Base-by-base conservation (phyloP, 2,888 invertebrate species). In the Drosophila kuntzei region DNA sequence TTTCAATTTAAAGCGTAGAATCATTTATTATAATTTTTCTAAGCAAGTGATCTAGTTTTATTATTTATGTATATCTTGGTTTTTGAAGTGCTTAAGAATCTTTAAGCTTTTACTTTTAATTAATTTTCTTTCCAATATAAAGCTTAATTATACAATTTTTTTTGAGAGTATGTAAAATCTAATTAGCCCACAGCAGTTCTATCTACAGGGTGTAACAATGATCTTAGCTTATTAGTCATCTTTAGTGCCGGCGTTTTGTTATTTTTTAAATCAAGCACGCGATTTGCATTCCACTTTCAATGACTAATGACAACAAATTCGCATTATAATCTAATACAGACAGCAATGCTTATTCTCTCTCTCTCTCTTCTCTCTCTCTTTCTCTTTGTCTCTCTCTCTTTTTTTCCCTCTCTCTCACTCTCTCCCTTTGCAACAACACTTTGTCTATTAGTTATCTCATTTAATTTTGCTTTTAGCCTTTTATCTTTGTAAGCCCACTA, bases 221-320 rank as follows among this genome's bases (percentile, higher is more conserved):
- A 43, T 14, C 44, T 27, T 20, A 29, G 27, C 12, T 9, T 29
- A 36, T 55, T 43, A 43, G 55, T 55, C 47, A 47, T 18, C 29
- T 22, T 57, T 46, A 46, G 18, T 8, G 20, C 43, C 54, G 43
- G 32, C 14, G 22, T 29, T 41, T 43, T 41, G 11, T 34, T 29
- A 3, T n/a, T 14, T 12, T 11, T 12, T n/a, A 12, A 25, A 32
- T 55, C 41, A 29, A 46, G 18, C 60, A 61, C 44, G 60, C 54
- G 43, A 54, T 61, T 65, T 49, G 46, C 61, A 54, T 61, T 61
- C 46, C 27, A 25, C 43, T 43, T 22, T 27, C 43, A 46, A 16
- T 75, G 75, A 75, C 75, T 75, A 75, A 75, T 58, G 22, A 14
- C 25, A 57, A 39, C 18, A n/a, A 25, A 37, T 36, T 8, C 20